Percentiles rank a stretch among this genome's conserved stretches.
These are phyloP conservation scores for Urocynchramus pylzowi DNA, from an alignment of 2,113 vertebrate species.

Conservation along the genomic window DNA sequence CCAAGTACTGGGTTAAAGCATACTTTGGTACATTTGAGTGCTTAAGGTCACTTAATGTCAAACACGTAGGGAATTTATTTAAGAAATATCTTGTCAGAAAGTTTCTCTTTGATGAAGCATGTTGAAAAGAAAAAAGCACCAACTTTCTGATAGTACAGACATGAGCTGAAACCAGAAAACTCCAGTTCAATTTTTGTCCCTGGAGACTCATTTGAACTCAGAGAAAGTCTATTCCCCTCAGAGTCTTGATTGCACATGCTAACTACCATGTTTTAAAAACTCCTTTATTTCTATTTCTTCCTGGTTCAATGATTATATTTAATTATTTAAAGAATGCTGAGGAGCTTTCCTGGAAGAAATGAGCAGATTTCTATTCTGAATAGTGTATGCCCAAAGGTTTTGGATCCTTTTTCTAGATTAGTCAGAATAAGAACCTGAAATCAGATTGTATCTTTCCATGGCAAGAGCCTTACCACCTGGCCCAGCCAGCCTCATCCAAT, in stretches of 20 bases:
- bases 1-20: background rate
- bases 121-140: background rate
- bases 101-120: background rate
- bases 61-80: background rate
- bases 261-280: background rate
- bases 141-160: background rate
- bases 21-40: background rate
- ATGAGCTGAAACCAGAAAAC: background rate
- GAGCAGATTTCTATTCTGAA: background rate
- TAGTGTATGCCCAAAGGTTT: background rate
- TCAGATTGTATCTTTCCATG: background rate
- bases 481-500: background rate
- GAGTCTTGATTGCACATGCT: background rate
- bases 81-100: background rate
- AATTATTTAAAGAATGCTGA: background rate
- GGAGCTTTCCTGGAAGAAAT: background rate
- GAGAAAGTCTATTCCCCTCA: background rate
- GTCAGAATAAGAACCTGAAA: background rate
- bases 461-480: background rate
- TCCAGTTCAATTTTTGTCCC: background rate
- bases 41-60: background rate
- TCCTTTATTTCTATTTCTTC: background rate
- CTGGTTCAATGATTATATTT: background rate
- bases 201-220: background rate
- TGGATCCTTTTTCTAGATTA: background rate